phyloP scores from a whole-genome alignment of 2,797 vertebrate genomes.

The Microchirus variegatus region DNA sequence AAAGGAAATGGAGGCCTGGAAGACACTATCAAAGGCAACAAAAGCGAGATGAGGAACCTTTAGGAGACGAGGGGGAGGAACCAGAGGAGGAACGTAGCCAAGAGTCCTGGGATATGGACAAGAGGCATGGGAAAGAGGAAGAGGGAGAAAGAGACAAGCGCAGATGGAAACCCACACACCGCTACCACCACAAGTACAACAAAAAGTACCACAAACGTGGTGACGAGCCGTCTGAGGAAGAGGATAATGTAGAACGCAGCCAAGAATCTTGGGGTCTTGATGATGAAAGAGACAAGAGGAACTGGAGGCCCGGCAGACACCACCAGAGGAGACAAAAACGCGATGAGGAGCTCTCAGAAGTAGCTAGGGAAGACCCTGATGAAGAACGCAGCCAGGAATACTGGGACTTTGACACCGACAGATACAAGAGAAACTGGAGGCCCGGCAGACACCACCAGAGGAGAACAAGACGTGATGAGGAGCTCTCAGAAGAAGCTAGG shows the following conservation, averaged over 20 bases:
- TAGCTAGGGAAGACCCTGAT: constrained; percentile 13
- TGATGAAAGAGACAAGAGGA: constrained; percentile 54
- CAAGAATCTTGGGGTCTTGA: constrained; percentile 62
- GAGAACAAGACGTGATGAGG: constrained; percentile 66
- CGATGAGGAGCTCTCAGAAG: constrained; percentile 49
- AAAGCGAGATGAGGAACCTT: constrained; percentile 64
- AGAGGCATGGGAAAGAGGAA: constrained; percentile 40
- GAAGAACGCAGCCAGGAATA: constrained; percentile 65
- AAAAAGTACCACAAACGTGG: constrained; percentile 64
- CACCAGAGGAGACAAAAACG: constrained; percentile 71
- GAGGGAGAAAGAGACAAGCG: constrained; percentile 68
- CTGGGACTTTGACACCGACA: no score
- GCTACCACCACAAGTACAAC: constrained; percentile 76
- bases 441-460: constrained; percentile 62
- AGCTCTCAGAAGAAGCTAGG: constrained; percentile 42
- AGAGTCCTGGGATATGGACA: constrained; percentile 67
- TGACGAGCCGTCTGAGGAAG: constrained; percentile 61
- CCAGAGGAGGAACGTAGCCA: constrained; percentile 73
- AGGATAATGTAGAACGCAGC: constrained; percentile 50
- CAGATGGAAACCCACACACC: constrained; percentile 71
- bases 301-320: constrained; percentile 61
- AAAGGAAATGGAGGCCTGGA: constrained; percentile 70
- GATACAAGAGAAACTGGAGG: constrained; percentile 52
- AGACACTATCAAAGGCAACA: constrained; percentile 73
- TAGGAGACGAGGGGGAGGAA: constrained; percentile 65